These are phyloP conservation scores for Xyrauchen texanus DNA, from an alignment of 2,113 vertebrate species.

Conservation along the genomic window DNA sequence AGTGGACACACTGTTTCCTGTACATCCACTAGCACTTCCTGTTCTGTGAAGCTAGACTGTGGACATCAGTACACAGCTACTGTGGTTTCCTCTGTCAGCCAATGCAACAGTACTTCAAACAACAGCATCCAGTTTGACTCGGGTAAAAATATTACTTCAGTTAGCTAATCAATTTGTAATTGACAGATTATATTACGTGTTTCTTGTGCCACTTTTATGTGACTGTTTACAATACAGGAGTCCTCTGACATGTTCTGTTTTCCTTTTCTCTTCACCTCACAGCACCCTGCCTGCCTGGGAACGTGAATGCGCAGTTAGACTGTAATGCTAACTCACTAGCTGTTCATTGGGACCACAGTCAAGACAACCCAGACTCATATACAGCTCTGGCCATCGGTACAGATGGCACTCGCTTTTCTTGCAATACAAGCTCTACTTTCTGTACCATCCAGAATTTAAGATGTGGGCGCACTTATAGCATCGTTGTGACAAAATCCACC, in stretches of 20 bases:
- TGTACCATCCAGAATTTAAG: slow-evolving; percentile 67
- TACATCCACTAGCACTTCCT: slow-evolving; percentile 62
- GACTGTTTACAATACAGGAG: too few relatives aligned
- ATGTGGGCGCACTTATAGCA: slow-evolving; percentile 72
- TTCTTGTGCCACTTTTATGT: too few relatives aligned
- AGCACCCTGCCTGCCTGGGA: slow-evolving; percentile 75
- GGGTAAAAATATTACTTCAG: slow-evolving; percentile 57
- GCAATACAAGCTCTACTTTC: slow-evolving; percentile 57
- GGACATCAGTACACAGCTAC: slow-evolving; percentile 61
- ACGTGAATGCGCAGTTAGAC: slow-evolving; percentile 61
- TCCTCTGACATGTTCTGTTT: too few relatives aligned
- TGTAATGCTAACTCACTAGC: slow-evolving; percentile 66
- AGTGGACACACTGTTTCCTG: slow-evolving; percentile 64
- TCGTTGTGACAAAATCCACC: slow-evolving; percentile 65
- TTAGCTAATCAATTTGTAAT: not conserved
- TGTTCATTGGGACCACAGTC: slow-evolving; percentile 67
- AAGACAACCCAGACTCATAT: slow-evolving; percentile 50
- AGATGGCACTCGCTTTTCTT: slow-evolving; percentile 55
- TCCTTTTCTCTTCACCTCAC: not conserved
- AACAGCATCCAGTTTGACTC: slow-evolving; percentile 61
- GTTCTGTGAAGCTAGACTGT: slow-evolving; percentile 67
- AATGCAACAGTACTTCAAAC: slow-evolving; percentile 67
- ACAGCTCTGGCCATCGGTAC: slow-evolving; percentile 67
- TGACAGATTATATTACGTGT: not conserved
- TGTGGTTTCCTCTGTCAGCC: slow-evolving; percentile 63